Conservation (phyloP, 1,140 invertebrate genomes). For the Pararge aegeria region DNA sequence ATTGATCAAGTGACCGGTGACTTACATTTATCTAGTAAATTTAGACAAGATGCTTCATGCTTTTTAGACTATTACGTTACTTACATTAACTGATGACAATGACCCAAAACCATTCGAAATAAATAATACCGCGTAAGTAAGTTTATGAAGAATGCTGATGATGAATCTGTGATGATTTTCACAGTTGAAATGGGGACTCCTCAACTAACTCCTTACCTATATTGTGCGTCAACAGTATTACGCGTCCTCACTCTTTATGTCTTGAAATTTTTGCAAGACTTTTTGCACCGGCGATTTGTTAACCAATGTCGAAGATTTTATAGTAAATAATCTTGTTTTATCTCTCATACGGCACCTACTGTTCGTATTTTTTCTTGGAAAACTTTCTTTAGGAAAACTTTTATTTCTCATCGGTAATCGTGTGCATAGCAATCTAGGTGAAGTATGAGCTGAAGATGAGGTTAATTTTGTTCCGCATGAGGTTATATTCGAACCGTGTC, state of each 20-base stretch:
- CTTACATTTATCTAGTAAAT: no score
- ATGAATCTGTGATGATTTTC: no score
- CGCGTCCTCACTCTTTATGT: conserved; percentile 45
- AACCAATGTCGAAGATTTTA: conserved; percentile 44
- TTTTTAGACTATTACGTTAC: no score
- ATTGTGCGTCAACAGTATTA: no score
- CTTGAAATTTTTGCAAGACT: conserved; percentile 58
- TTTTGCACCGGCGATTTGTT: conserved; percentile 49
- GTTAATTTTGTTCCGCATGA: conserved; percentile 33
- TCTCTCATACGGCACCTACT: conserved; percentile 10
- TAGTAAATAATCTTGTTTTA: conserved; percentile 39
- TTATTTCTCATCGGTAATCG: conserved; percentile 45
- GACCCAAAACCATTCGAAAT: no score
- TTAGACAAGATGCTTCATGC: no score
- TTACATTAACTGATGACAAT: no score
- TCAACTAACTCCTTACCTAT: no score
- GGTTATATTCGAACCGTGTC: conserved; percentile 42
- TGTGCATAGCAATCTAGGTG: conserved; percentile 48
- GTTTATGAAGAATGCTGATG: no score
- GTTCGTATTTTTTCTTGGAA: conserved; percentile 27
- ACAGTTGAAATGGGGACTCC: no score
- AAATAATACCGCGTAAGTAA: no score
- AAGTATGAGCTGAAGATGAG: conserved; percentile 49
- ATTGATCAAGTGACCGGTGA: no score
- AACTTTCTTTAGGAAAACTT: conserved; percentile 34